Conservation (phyloP, 1,140 invertebrate species). For the Lutraria rhynchaena region DNA sequence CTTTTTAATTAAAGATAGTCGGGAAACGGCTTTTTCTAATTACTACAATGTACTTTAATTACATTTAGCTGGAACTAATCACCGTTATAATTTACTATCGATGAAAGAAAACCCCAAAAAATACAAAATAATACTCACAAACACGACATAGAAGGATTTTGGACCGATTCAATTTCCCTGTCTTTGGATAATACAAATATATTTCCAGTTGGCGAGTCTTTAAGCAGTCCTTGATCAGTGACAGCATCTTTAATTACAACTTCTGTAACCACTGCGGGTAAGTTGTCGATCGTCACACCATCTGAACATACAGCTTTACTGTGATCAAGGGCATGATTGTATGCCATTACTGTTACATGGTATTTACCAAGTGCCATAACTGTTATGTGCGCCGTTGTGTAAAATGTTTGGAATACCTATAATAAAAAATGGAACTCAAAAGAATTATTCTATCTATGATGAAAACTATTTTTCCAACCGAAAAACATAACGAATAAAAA, state of each 20-base stretch:
- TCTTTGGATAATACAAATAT: slow-evolving; percentile 52
- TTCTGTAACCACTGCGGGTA: slow-evolving; percentile 31
- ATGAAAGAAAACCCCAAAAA: not conserved
- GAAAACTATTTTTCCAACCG: no score
- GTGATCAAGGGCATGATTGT: slow-evolving; percentile 63
- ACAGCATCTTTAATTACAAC: slow-evolving; percentile 52
- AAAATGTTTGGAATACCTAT: slow-evolving; percentile 28
- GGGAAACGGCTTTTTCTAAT: no score
- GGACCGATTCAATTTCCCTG: not conserved
- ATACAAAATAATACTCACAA: not conserved
- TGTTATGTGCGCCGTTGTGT: not conserved
- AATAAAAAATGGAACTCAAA: no score
- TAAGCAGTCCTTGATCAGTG: slow-evolving; percentile 53
- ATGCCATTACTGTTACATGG: slow-evolving; percentile 66
- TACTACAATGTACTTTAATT: no score
- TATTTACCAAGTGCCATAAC: slow-evolving; percentile 51
- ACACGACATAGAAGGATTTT: slow-evolving; percentile 2
- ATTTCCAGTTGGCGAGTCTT: not conserved
- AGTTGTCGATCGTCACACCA: slow-evolving; percentile 61
- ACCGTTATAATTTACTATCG: not conserved
- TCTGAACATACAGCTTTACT: slow-evolving; percentile 69
- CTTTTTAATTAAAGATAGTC: no score
- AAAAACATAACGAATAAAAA: no score
- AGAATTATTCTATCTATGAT: no score
- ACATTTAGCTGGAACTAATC: no score